Evolutionary conservation across 2,888 invertebrate genomes (phyloP).

Genomic region (Lasioglossum oenotherae): DNA sequence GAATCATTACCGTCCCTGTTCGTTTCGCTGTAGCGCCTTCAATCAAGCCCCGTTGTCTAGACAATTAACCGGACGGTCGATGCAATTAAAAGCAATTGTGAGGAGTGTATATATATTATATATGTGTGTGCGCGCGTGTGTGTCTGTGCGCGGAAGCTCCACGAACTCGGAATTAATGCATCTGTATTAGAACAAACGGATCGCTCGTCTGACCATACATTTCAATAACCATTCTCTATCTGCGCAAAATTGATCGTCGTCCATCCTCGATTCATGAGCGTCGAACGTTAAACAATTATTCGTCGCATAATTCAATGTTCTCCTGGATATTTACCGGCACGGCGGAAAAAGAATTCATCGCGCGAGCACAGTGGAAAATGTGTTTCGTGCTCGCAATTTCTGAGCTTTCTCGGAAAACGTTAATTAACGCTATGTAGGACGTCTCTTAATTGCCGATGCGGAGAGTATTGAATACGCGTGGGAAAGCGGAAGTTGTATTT

Average conservation of each 20-base stretch:
- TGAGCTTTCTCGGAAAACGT: background rate
- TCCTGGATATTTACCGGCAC: background rate
- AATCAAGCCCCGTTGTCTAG: constrained; percentile 66
- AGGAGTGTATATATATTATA: constrained; percentile 33
- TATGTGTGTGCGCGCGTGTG: background rate
- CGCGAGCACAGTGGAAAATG: background rate
- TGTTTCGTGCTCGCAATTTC: background rate
- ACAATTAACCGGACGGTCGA: constrained; percentile 70
- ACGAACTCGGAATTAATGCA: constrained; percentile 63
- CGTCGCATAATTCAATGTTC: background rate
- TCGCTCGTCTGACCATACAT: constrained; percentile 19
- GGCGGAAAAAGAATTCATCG: background rate
- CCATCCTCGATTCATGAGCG: no score
- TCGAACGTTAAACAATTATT: background rate
- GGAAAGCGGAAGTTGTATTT: background rate
- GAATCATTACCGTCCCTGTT: constrained; percentile 62
- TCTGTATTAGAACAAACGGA: constrained; percentile 54
- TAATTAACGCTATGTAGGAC: background rate
- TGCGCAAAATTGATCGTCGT: background rate
- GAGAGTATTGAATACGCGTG: background rate
- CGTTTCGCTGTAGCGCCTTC: constrained; percentile 58
- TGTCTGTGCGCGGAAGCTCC: background rate
- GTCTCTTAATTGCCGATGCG: background rate
- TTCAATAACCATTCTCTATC: constrained; percentile 39
- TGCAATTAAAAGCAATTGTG: constrained; percentile 73